Evolutionary conservation across 2,113 vertebrate genomes (phyloP), one percentile per base, ranked within the genome.

Genomic region (Grallaria varia): DNA sequence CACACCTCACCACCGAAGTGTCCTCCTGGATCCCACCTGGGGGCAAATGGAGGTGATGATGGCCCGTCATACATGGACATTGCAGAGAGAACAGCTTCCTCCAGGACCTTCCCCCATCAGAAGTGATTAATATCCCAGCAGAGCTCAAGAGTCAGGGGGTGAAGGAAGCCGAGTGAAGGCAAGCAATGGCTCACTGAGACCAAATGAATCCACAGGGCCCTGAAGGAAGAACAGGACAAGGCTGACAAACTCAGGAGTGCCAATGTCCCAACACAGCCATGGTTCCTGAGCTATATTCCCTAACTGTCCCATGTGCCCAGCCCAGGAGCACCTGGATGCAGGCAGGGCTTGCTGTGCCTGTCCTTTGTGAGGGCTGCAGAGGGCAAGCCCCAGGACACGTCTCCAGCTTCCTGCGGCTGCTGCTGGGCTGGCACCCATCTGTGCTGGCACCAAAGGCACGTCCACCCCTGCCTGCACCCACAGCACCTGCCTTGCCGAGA

Each of bases 31-130:
- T 47, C 66, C 37, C 37, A 49, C 27, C 68, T 6, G 2, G 40
- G 20, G 42, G 22, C 66, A 59, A 5, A 39, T 6, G 27, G n/a
- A 80, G 84, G 33, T 67, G 63, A 47, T 47, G 52, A 56, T 39
- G 58, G 44, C 42, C 53, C 21, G 15, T 45, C 3, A 0, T 19
- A 33, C 18, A 5, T 0, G 0, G 62, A 10, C 17, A 58, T 23
- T 73, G 56, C n/a, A 40, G 83, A 78, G 3, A n/a, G 18, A 37
- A 16, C 2, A 0, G 27, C 55, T 72, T 56, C 37, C 37, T 80
- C 22, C 47, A n/a, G 35, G 21, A 35, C 22, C 83, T 83, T 44
- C 81, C 76, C 45, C 53, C 55, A 13, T 45, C 60, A 39, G 31
- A 30, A 74, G 25, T 13, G 16, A 24, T 84, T 58, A 4, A 23